Conservation (phyloP, 2,113 vertebrate species). For the Tragulus kanchil region DNA sequence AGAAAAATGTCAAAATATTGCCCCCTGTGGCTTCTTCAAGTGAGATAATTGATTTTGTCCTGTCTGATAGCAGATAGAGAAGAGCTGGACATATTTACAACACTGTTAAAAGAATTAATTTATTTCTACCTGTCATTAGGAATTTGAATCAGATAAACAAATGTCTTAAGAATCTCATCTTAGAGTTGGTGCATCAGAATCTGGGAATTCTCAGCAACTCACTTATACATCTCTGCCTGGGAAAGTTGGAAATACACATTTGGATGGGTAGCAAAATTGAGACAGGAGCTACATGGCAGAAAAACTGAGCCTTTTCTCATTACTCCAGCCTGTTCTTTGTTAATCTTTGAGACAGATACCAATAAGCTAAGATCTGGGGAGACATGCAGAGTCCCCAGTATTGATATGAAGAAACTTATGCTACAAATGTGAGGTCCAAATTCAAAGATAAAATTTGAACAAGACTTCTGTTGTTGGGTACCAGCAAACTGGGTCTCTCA, state of each 20-base stretch:
- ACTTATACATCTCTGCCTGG: neutral
- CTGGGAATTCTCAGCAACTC: neutral
- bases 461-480: neutral
- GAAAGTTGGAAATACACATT: neutral
- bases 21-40: neutral
- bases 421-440: neutral
- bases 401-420: neutral
- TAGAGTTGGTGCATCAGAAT: neutral
- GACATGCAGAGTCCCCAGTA: neutral
- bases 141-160: constrained; percentile 1
- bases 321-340: neutral
- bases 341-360: neutral
- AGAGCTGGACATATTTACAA: neutral
- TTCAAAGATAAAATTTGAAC: neutral
- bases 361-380: neutral
- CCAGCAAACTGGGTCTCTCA: neutral
- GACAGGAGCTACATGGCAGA: neutral
- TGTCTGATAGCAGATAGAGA: neutral
- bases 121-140: neutral
- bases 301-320: neutral
- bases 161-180: neutral
- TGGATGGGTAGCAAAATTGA: neutral
- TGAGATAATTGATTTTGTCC: neutral
- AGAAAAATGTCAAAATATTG: neutral
- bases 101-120: neutral